These are phyloP conservation scores for Troglohyphantes excavatus DNA, from an alignment of 2,888 invertebrate species.

Conservation along the genomic window DNA sequence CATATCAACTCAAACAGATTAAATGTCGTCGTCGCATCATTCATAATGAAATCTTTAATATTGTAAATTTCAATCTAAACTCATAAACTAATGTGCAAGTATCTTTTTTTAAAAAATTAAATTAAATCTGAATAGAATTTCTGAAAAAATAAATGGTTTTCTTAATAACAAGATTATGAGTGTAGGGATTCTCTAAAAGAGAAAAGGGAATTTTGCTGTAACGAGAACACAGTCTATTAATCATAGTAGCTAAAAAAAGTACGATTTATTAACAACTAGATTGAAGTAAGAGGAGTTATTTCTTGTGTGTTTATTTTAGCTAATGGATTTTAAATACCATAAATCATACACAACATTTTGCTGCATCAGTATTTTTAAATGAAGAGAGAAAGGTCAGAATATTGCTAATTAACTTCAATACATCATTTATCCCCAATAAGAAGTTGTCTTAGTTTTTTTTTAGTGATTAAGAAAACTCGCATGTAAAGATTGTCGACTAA, in stretches of 20 bases:
- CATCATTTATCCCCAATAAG: no score
- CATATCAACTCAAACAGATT: no score
- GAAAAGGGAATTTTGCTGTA: background rate
- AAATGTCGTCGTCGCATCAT: no score
- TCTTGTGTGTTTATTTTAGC: constrained; percentile 1
- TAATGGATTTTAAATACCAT: background rate
- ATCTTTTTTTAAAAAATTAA: background rate
- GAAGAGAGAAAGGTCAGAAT: background rate
- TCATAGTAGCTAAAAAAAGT: background rate
- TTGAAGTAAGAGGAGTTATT: background rate
- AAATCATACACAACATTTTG: background rate
- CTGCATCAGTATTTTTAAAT: background rate
- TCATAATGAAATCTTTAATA: no score
- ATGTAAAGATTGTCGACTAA: no score
- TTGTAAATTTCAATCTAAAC: background rate
- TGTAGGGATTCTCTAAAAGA: background rate
- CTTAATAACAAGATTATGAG: background rate
- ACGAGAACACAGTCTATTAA: background rate
- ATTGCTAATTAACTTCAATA: background rate
- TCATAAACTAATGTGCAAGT: background rate
- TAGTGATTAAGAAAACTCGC: no score
- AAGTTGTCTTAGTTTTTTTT: no score
- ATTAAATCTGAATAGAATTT: background rate
- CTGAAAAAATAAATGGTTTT: background rate
- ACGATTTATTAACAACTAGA: constrained; percentile 8